Evolutionary conservation across 2,797 vertebrate genomes (phyloP).

Genomic region (Gymnothorax reevesii): DNA sequence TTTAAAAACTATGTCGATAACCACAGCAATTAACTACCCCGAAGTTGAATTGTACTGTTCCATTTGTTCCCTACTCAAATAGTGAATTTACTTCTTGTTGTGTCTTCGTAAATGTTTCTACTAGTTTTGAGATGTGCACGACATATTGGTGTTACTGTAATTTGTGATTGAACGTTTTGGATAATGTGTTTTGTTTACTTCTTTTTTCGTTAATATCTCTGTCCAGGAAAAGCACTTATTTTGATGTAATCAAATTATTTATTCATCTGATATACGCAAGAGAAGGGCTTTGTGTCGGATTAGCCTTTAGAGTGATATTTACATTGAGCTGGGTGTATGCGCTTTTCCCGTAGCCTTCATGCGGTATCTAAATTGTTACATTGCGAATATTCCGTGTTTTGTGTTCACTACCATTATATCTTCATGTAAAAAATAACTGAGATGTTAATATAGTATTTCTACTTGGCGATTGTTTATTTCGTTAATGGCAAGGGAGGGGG

Average conservation of each 20-base stretch:
- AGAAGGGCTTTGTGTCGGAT: slow-evolving; percentile 12
- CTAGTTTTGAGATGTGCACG: slow-evolving; percentile 75
- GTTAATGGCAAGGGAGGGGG: not conserved
- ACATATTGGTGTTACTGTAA: slow-evolving; percentile 78
- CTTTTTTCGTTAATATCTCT: slow-evolving; percentile 80
- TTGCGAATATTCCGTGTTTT: slow-evolving; percentile 42
- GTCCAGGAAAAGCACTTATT: slow-evolving; percentile 70
- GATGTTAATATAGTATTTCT: not conserved
- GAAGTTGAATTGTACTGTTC: slow-evolving; percentile 66
- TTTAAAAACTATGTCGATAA: not conserved
- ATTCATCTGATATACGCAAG: slow-evolving; percentile 1
- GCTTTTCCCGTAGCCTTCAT: not conserved
- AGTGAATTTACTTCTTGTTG: slow-evolving; percentile 67
- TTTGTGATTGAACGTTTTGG: slow-evolving; percentile 81
- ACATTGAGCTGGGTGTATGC: slow-evolving; percentile 23
- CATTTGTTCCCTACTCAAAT: slow-evolving; percentile 66
- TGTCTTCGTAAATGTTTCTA: slow-evolving; percentile 77
- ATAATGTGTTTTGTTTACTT: slow-evolving; percentile 72
- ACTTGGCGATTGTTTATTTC: slow-evolving; percentile 5
- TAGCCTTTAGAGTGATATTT: slow-evolving; percentile 41
- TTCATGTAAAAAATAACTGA: slow-evolving; percentile 26
- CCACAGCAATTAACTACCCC: not conserved
- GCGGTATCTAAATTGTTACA: slow-evolving; percentile 24
- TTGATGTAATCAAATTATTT: slow-evolving; percentile 69
- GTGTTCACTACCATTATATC: slow-evolving; percentile 72